Base-by-base conservation (phyloP, 2,888 invertebrate genomes). In the Lasius platythorax region DNA sequence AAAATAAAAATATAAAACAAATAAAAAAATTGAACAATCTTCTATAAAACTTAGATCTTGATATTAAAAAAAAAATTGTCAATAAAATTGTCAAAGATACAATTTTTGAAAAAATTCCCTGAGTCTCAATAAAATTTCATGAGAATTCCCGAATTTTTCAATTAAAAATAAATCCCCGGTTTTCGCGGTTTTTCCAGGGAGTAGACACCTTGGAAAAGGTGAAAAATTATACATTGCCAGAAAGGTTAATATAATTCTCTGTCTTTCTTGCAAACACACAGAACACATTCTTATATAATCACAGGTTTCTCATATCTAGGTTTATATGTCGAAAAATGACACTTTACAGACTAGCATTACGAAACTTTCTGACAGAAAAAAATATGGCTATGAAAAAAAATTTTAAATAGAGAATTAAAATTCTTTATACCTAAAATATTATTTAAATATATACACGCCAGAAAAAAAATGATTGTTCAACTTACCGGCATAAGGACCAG, bases 401-500 rank as follows among this genome's bases (percentile, higher is more conserved):
- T 28, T 58, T 43, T 28, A 40, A 15, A 11, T 8, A 11, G 5
- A 33, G 33, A 67, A 37, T 18, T n/a, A 1, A 70, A 15, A 50
- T 53, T 53, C n/a, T 8, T 15, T 46, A 28, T 30, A 37, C 18
- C 12, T 37, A 3, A 78, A 33, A 23, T 58, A 58, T 40, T 72
- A 33, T 43, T 50, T 6, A 50, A 18, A 50, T 53, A 8, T 9
- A 37, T 5, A 37, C 37, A 40, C 8, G 12, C 37, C 23, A 23
- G n/a, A 37, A 58, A n/a, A 23, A 15, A 50, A 40, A 28, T 56
- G 23, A 37, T 15, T 46, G 3, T 53, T n/a, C 11, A 30, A 94
- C 95, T 95, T 88, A 95, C 95, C 93, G 86, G 95, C 93, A 89
- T 95, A 96, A 94, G 96, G 96, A 83, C 96, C 97, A 88, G 97